Conservation (phyloP, 2,888 invertebrate species). For the Dioctria linearis region DNA sequence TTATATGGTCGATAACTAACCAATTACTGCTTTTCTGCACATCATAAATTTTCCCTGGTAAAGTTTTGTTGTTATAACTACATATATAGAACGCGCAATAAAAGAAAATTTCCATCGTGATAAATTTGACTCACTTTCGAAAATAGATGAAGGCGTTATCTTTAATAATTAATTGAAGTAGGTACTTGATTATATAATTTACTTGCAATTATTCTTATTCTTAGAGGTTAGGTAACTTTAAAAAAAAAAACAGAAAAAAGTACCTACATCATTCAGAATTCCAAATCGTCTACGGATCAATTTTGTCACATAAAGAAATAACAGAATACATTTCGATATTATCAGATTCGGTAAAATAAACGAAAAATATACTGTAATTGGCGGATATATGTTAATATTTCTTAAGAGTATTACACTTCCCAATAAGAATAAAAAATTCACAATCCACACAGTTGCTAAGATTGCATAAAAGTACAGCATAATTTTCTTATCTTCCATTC, state of each 20-base stretch:
- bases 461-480: slow-evolving; percentile 9
- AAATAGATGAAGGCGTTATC: too few relatives aligned
- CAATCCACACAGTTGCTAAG: slow-evolving; percentile 60
- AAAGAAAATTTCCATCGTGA: too few relatives aligned
- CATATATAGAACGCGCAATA: too few relatives aligned
- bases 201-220: too few relatives aligned
- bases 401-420: slow-evolving; percentile 67
- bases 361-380: slow-evolving; percentile 66
- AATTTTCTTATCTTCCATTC: slow-evolving; percentile 44
- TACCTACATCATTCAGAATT: slow-evolving; percentile 60
- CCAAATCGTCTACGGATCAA: slow-evolving; percentile 67
- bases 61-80: too few relatives aligned
- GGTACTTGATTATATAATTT: too few relatives aligned
- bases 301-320: slow-evolving; percentile 67
- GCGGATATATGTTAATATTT: slow-evolving; percentile 64
- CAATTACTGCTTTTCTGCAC: too few relatives aligned
- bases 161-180: too few relatives aligned
- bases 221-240: too few relatives aligned
- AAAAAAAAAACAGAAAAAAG: too few relatives aligned
- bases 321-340: slow-evolving; percentile 67
- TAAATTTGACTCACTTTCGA: too few relatives aligned
- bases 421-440: slow-evolving; percentile 65
- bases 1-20: too few relatives aligned
- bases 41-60: slow-evolving; percentile 58
- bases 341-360: slow-evolving; percentile 68